Evolutionary conservation across 2,888 invertebrate genomes (phyloP).

Genomic region (Ecdyonurus torrentis): DNA sequence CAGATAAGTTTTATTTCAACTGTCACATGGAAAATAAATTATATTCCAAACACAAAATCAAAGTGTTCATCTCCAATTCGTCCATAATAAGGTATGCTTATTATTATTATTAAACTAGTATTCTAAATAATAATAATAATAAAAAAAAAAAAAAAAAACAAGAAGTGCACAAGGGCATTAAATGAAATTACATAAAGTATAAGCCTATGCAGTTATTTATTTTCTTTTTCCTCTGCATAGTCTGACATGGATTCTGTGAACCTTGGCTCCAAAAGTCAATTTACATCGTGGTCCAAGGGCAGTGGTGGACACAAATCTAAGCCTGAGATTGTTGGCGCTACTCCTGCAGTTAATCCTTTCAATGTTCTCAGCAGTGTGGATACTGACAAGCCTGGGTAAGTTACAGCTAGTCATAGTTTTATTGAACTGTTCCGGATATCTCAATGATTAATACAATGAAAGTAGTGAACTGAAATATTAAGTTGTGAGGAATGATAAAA

Average conservation of each 20-base stretch:
- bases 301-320: not conserved
- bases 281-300: conserved; percentile 21
- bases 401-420: not conserved
- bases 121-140: no score
- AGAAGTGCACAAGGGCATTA: no score
- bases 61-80: no score
- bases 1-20: no score
- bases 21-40: no score
- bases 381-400: not conserved
- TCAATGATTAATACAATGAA: not conserved
- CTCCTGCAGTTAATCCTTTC: not conserved
- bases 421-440: not conserved
- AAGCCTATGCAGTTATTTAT: conserved; percentile 10
- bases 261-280: conserved; percentile 28
- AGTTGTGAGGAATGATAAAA: not conserved
- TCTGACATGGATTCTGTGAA: conserved; percentile 19
- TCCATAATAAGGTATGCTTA: no score
- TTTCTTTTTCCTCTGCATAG: not conserved
- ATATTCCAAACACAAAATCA: no score
- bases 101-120: no score
- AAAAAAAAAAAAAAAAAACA: no score
- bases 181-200: no score
- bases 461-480: not conserved
- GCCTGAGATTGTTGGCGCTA: not conserved
- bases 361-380: not conserved